These are phyloP conservation scores for Myiotriccus ornatus DNA, from an alignment of 2,797 vertebrate species.

Conservation along the genomic window DNA sequence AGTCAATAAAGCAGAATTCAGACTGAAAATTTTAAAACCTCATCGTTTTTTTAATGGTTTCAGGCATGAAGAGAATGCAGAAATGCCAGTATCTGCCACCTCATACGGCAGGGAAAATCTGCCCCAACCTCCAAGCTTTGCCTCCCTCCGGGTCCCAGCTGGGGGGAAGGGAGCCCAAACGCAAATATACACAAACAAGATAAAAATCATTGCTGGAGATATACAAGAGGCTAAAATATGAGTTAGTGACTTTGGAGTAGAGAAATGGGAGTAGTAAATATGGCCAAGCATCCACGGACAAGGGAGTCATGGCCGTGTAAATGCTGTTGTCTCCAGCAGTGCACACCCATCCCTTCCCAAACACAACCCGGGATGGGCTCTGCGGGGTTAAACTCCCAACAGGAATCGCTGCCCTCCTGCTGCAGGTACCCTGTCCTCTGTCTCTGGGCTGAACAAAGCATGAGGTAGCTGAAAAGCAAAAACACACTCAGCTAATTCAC, in stretches of 20 bases:
- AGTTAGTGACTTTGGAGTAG: fast-evolving
- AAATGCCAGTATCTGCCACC: conserved; percentile 5
- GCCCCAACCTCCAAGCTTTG: background rate
- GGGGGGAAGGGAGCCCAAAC: background rate
- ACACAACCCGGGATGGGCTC: background rate
- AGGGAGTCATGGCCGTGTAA: background rate
- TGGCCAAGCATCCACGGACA: background rate
- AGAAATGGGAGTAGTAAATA: background rate
- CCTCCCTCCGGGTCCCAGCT: background rate
- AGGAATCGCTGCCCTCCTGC: background rate
- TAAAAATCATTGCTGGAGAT: background rate
- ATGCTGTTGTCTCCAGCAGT: background rate
- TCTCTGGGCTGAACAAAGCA: background rate
- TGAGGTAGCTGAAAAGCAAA: background rate
- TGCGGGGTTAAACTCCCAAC: background rate
- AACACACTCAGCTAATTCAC: background rate
- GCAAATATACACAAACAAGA: background rate
- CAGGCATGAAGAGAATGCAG: conserved; percentile 1
- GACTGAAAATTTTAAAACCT: background rate
- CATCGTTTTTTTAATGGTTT: background rate
- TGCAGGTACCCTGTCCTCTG: background rate
- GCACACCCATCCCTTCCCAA: background rate
- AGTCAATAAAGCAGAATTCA: background rate
- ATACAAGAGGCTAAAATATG: background rate
- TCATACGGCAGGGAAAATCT: background rate